Evolutionary conservation across 2,888 invertebrate species (phyloP).

Genomic region (Eudemis profundana): DNA sequence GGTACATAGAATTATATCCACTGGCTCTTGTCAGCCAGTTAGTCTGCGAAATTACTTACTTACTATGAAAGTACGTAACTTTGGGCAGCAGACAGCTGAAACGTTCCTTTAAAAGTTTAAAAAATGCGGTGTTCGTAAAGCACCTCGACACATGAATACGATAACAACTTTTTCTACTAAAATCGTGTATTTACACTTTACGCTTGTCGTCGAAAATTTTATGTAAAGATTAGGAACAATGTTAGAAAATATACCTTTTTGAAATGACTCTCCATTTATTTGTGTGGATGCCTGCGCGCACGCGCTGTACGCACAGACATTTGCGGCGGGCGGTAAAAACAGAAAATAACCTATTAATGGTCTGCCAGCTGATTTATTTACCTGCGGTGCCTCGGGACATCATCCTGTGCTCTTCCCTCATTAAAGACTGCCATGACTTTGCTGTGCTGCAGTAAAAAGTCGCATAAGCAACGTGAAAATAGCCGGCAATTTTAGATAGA

Average conservation of each 20-base stretch:
- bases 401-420: conserved; percentile 11
- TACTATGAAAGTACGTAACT: too few relatives aligned
- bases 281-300: conserved; percentile 2
- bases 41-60: too few relatives aligned
- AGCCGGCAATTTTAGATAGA: neutral
- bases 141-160: too few relatives aligned
- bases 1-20: conserved; percentile 6
- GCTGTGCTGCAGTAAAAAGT: neutral
- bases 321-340: conserved; percentile 18
- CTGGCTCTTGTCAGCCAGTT: neutral
- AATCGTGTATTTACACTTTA: too few relatives aligned
- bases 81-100: too few relatives aligned
- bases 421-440: conserved; percentile 4
- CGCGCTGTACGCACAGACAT: neutral
- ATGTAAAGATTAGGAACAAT: too few relatives aligned
- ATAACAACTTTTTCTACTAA: too few relatives aligned
- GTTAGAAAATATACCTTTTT: too few relatives aligned
- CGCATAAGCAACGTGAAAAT: neutral
- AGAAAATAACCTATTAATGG: conserved; percentile 22
- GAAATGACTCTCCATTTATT: too few relatives aligned
- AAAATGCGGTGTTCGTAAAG: too few relatives aligned
- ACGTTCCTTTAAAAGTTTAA: too few relatives aligned
- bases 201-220: too few relatives aligned
- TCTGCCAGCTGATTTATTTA: conserved; percentile 1
- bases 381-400: conserved; percentile 7